These are phyloP conservation scores for Neoarius graeffei DNA, from an alignment of 2,113 vertebrate species.

Conservation along the genomic window DNA sequence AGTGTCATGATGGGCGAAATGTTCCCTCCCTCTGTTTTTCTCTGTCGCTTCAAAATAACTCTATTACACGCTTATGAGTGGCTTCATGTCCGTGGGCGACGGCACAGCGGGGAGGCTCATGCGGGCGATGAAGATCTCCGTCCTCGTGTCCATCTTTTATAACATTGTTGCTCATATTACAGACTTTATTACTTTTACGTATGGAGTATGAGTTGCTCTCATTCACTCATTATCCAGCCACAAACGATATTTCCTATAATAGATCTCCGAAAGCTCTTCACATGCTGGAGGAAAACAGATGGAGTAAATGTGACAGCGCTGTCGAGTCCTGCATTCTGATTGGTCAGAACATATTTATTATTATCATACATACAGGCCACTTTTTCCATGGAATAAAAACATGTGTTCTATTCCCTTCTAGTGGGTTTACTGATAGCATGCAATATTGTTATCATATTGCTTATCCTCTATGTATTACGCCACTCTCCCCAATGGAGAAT, in stretches of 20 bases:
- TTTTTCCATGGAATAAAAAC: no score
- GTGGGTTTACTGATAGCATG: not conserved
- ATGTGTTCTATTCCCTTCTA: not conserved
- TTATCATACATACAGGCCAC: no score
- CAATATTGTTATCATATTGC: no score
- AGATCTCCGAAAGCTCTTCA: not conserved
- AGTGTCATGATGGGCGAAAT: not conserved
- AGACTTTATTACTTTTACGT: not conserved
- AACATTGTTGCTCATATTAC: not conserved
- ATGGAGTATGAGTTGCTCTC: not conserved
- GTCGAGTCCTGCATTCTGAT: not conserved
- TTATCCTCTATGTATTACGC: no score
- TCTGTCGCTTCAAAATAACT: not conserved
- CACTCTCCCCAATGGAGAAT: no score
- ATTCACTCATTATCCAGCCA: not conserved
- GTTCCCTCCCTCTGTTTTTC: not conserved
- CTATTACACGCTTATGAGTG: not conserved
- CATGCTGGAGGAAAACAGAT: not conserved
- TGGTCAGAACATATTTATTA: not conserved
- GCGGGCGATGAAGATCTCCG: not conserved
- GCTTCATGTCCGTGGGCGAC: not conserved
- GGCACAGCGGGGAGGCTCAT: not conserved
- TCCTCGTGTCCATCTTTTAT: not conserved
- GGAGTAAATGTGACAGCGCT: not conserved
- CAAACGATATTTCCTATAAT: not conserved